A percentile compares a stretch with the other conserved stretches of the same genome.
phyloP scores from a whole-genome alignment of 2,888 invertebrate species.

The Melolontha melolontha region DNA sequence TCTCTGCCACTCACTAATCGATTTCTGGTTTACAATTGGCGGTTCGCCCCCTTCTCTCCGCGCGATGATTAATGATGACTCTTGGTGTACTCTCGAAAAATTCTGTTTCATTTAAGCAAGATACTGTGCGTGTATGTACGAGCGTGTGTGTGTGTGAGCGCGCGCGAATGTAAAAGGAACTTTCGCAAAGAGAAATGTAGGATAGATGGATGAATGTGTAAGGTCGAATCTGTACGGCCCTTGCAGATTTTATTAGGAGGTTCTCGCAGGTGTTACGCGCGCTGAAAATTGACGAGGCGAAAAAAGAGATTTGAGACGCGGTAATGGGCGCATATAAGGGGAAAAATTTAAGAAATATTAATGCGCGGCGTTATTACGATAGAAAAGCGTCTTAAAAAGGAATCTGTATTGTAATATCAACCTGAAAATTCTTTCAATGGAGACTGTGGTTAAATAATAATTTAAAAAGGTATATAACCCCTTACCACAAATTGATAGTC shows the following conservation, averaged over 20 bases:
- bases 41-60: constrained; percentile 16
- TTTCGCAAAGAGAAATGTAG: too few species aligned
- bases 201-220: too few species aligned
- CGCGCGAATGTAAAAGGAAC: too few species aligned
- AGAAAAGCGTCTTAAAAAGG: too few species aligned
- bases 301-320: constrained; percentile 25
- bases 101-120: constrained; percentile 32
- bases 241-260: constrained; percentile 30
- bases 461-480: too few species aligned
- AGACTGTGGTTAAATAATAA: too few species aligned
- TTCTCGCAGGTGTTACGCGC: constrained; percentile 30
- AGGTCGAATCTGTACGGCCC: constrained; percentile 7
- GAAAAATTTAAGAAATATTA: constrained; percentile 32
- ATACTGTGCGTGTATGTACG: constrained; percentile 3
- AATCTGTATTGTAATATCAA: too few species aligned
- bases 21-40: constrained; percentile 60
- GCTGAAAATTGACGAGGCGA: constrained; percentile 22
- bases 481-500: too few species aligned
- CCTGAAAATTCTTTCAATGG: too few species aligned
- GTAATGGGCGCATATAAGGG: constrained; percentile 26
- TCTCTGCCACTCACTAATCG: constrained; percentile 57
- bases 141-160: too few species aligned
- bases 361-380: constrained; percentile 16
- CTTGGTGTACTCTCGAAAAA: too few species aligned
- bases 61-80: constrained; percentile 60